phyloP scores from a whole-genome alignment of 1,140 invertebrate species.

The Apis laboriosa region DNA sequence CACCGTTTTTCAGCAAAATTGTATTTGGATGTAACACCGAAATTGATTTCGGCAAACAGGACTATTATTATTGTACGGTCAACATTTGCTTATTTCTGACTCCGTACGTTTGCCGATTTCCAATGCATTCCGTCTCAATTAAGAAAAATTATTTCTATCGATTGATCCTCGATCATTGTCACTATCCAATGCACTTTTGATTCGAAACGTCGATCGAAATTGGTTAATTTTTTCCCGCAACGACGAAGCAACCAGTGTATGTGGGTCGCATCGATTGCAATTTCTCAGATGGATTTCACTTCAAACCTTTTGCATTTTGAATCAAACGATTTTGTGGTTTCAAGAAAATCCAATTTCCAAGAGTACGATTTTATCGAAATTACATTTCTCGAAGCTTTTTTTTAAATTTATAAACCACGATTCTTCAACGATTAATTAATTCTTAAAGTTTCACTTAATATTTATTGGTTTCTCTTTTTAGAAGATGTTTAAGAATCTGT shows the following conservation, averaged over 20 bases:
- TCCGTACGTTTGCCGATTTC: constrained; percentile 5
- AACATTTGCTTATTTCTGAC: constrained; percentile 24
- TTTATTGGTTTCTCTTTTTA: neutral
- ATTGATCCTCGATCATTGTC: neutral
- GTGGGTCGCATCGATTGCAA: constrained; percentile 36
- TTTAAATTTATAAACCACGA: no score
- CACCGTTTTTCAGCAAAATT: constrained; percentile 39
- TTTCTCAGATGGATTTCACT: constrained; percentile 8
- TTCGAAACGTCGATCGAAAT: constrained; percentile 56
- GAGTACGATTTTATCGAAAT: constrained; percentile 19
- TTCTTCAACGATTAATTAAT: neutral
- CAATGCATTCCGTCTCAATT: neutral
- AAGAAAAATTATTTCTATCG: neutral
- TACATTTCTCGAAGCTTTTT: neutral
- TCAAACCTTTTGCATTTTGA: neutral
- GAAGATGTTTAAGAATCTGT: no score
- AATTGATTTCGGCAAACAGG: constrained; percentile 37
- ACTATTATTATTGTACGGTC: constrained; percentile 22
- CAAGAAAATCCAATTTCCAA: neutral
- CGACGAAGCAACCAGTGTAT: constrained; percentile 2
- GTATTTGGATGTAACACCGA: constrained; percentile 31
- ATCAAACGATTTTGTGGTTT: neutral
- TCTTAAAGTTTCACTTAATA: neutral
- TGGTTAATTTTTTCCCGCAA: constrained; percentile 65
- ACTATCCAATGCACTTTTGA: constrained; percentile 6